Percentiles rank a stretch among this genome's conserved stretches.
These are phyloP conservation scores for Melitaea cinxia DNA, from an alignment of 1,140 invertebrate species.

Conservation along the genomic window DNA sequence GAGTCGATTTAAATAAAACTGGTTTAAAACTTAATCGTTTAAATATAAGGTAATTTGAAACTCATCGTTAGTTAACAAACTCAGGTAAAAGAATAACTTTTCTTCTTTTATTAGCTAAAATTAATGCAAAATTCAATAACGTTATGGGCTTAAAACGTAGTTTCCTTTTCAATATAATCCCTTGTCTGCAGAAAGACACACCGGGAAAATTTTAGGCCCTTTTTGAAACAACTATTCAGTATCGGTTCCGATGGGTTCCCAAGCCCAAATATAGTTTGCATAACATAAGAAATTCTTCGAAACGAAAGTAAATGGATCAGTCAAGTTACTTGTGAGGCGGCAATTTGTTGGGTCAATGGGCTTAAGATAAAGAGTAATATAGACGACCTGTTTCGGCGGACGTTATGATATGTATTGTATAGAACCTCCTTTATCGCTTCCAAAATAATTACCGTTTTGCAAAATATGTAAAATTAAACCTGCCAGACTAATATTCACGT, in stretches of 20 bases:
- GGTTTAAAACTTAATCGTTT: conserved; percentile 5
- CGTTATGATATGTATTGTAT: no score
- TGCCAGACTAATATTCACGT: no score
- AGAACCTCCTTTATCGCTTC: no score
- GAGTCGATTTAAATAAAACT: conserved; percentile 1
- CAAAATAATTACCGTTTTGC: no score
- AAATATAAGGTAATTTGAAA: neutral
- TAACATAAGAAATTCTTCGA: conserved; percentile 62
- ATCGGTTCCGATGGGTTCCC: conserved; percentile 12
- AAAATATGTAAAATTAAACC: no score
- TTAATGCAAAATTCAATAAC: neutral
- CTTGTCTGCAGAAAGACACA: neutral
- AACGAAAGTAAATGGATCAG: conserved; percentile 67
- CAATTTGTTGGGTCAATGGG: conserved; percentile 66
- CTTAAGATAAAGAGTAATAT: conserved; percentile 49
- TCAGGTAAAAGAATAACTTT: neutral
- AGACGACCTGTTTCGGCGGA: conserved; percentile 9
- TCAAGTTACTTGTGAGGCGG: conserved; percentile 55
- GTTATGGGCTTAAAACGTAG: neutral
- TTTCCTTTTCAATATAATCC: neutral
- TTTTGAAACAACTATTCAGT: conserved; percentile 23
- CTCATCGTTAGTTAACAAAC: neutral
- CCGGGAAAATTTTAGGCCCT: conserved; percentile 5
- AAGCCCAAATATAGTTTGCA: conserved; percentile 58
- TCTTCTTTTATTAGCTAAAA: neutral